Evolutionary conservation across 2,888 invertebrate species (phyloP).

Genomic region (Gymnocheta viridis): DNA sequence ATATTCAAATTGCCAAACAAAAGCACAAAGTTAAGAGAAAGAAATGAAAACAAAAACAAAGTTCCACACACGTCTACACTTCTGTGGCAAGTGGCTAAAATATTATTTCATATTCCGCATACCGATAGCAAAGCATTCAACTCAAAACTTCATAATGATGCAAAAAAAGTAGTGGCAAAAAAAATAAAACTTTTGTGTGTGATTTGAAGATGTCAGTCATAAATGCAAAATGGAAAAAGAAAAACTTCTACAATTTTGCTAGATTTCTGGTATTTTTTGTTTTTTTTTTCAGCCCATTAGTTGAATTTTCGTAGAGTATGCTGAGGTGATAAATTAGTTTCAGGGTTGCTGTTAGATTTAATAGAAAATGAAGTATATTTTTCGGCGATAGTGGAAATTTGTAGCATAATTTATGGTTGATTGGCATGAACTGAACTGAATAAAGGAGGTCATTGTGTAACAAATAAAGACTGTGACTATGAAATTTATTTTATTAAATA

Average conservation of each 20-base stretch:
- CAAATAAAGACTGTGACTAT: not conserved
- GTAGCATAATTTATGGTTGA: constrained; percentile 14
- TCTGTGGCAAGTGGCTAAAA: constrained; percentile 3
- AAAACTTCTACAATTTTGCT: not conserved
- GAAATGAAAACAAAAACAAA: not conserved
- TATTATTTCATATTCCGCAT: not conserved
- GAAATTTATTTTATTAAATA: not conserved
- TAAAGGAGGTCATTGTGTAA: not conserved
- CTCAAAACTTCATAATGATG: no score
- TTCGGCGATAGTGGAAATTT: not conserved
- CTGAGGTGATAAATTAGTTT: not conserved
- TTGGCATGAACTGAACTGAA: constrained; percentile 12
- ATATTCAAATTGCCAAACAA: not conserved
- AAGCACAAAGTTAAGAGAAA: not conserved
- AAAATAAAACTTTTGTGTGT: constrained; percentile 18
- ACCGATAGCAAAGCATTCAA: not conserved
- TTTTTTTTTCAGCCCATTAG: not conserved
- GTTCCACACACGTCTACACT: not conserved
- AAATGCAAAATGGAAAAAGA: not conserved
- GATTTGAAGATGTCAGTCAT: constrained; percentile 44
- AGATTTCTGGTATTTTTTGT: not conserved
- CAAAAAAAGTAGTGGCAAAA: not conserved
- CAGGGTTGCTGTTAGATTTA: not conserved
- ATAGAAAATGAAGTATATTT: constrained; percentile 6
- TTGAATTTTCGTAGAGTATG: not conserved